Conservation (phyloP, 2,888 invertebrate genomes). For the Caenorhabditis panamensis region DNA sequence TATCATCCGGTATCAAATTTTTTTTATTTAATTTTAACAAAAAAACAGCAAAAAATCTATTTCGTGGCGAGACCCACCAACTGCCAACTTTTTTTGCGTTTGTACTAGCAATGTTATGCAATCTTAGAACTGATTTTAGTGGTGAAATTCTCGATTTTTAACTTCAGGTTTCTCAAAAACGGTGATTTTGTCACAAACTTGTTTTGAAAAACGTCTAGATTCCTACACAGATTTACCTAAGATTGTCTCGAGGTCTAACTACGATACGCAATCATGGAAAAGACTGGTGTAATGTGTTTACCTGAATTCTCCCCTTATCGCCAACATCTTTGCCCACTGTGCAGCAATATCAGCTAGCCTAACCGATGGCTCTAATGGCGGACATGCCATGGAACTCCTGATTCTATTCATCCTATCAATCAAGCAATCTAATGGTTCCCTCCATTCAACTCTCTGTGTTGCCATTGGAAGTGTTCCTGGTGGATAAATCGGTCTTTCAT, state of each 20-base stretch:
- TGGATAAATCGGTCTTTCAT: constrained; percentile 11
- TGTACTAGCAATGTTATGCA: too few species aligned
- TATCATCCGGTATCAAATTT: too few species aligned
- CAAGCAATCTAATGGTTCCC: constrained; percentile 59
- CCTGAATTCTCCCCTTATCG: constrained; percentile 62
- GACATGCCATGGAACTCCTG: constrained; percentile 39
- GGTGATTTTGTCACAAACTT: neutral
- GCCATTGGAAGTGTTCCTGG: constrained; percentile 15
- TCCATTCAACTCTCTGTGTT: constrained; percentile 54
- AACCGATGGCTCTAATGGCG: constrained; percentile 58
- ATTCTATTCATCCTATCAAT: constrained; percentile 58
- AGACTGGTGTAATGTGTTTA: neutral
- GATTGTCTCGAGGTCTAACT: too few species aligned
- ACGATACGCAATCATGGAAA: too few species aligned
- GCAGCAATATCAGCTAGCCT: constrained; percentile 65
- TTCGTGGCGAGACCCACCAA: too few species aligned
- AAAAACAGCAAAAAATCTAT: too few species aligned
- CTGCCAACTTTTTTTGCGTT: too few species aligned
- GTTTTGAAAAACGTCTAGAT: neutral
- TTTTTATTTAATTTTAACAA: too few species aligned
- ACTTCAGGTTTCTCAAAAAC: neutral
- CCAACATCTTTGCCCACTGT: constrained; percentile 65
- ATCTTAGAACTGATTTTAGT: too few species aligned
- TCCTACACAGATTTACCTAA: too few species aligned
- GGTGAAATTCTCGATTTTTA: too few species aligned